Base-by-base conservation (phyloP, 2,888 invertebrate species). In the Hyalella azteca region DNA sequence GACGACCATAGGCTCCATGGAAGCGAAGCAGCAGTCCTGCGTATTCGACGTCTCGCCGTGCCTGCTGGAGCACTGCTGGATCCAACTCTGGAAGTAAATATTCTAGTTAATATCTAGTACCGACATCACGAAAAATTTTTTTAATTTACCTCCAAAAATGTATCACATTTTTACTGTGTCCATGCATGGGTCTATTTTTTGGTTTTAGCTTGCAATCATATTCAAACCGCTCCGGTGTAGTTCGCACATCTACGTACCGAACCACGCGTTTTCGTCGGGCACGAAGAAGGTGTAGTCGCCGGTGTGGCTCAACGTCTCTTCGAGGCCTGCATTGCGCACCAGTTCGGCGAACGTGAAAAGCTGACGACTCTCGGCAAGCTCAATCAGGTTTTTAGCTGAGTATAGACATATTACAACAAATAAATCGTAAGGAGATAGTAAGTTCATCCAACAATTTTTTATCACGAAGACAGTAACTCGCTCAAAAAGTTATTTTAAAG, bases 241-340 rank as follows among this genome's bases (percentile, higher is more conserved):
- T n/a, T n/a, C 77, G 86, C 77, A n/a, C 29, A 13, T 41, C 54
- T 15, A 85, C 87, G 86, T 85, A 88, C 88, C 85, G 84, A 87
- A 86, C 82, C 89, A 88, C 3, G 90, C 90, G 19, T 87, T 87
- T 83, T 90, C 89, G 36, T 88, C 88, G 1, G 90, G 90, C 0
- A 88, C 89, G 82, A 90, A 90, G 66, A 90, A 79, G 1, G 90
- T 90, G 85, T 87, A 86, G 45, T 88, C 87, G 9, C 87, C 88
- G 29, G 87, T 86, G 73, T 87, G 87, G 79, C 87, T 87, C 49
- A 90, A 86, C 3, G 87, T 86, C 49, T 88, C 88, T 36, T 88
- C 88, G 36, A 89, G 85, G 0, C 89, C 90, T 1, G 89, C 88
- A 2, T 86, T 86, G 79, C 87, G 86, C 11, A 88, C 87, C 48